Conservation (phyloP, 1,140 invertebrate genomes). For the Aphelenchoides besseyi region DNA sequence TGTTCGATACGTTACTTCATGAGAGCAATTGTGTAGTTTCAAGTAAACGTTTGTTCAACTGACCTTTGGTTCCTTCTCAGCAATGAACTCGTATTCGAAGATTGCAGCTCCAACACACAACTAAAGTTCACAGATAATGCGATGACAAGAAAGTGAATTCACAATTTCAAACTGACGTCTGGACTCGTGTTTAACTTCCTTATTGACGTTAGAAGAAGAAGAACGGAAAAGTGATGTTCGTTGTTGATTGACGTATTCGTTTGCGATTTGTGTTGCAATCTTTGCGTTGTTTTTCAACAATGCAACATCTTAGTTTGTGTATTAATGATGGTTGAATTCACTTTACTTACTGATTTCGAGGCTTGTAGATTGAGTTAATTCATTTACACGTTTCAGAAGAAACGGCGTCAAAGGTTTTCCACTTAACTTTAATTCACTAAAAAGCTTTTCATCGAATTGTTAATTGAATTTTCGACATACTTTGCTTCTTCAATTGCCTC, state of each 20-base stretch:
- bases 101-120: conserved; percentile 79
- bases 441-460: conserved; percentile 19
- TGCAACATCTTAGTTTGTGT: conserved; percentile 84
- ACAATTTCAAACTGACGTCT: neutral
- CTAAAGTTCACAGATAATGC: no score
- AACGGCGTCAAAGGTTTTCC: conserved; percentile 91
- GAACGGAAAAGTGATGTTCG: neutral
- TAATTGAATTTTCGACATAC: conserved; percentile 45
- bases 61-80: conserved; percentile 66
- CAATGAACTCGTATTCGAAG: conserved; percentile 73
- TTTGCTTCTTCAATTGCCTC: conserved; percentile 72
- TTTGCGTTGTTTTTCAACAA: conserved; percentile 86
- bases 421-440: conserved; percentile 23
- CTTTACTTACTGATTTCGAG: conserved; percentile 72
- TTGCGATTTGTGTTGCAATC: conserved; percentile 78
- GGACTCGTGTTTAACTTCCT: neutral
- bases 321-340: conserved; percentile 26
- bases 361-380: conserved; percentile 76
- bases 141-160: no score
- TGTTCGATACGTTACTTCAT: no score
- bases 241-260: conserved; percentile 47
- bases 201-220: neutral
- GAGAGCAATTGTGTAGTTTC: no score
- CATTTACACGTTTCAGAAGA: conserved; percentile 74
- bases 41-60: no score